Conservation (phyloP, 2,113 vertebrate genomes). For the Abramis brama region DNA sequence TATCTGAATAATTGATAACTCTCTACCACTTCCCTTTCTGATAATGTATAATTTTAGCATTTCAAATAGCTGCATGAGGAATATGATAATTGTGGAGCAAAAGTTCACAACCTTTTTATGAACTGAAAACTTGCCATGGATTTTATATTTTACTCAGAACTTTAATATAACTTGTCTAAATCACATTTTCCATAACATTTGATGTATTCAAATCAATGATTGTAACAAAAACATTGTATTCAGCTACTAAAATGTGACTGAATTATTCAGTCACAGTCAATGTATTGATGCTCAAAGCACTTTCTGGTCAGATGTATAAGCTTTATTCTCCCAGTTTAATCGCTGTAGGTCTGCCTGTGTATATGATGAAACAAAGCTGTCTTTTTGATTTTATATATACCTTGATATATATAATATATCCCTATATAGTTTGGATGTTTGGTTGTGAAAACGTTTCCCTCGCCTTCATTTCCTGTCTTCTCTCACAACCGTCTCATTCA, state of each 20-base stretch:
- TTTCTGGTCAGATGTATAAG: neutral
- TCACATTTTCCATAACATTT: neutral
- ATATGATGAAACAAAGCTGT: neutral
- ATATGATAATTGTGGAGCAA: slow-evolving; percentile 20
- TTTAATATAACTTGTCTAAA: neutral
- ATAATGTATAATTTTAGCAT: slow-evolving; percentile 24
- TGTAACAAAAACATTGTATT: neutral
- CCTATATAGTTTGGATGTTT: neutral
- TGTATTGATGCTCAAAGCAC: neutral
- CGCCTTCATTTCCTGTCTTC: slow-evolving; percentile 9
- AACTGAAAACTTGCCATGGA: neutral
- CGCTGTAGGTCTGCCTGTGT: neutral
- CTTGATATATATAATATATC: neutral
- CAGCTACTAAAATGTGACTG: neutral
- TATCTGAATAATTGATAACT: slow-evolving; percentile 41
- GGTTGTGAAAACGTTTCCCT: no score
- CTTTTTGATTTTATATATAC: neutral
- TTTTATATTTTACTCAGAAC: neutral
- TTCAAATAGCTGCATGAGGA: slow-evolving; percentile 16
- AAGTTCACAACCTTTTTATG: slow-evolving; percentile 17
- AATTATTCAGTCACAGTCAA: neutral
- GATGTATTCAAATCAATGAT: neutral
- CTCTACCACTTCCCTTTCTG: neutral
- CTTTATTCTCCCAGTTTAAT: neutral
- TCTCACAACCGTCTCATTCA: slow-evolving; percentile 21